Evolutionary conservation across 2,113 vertebrate genomes (phyloP), one percentile per base, ranked within the genome.

Genomic region (Corvus moneduloides): DNA sequence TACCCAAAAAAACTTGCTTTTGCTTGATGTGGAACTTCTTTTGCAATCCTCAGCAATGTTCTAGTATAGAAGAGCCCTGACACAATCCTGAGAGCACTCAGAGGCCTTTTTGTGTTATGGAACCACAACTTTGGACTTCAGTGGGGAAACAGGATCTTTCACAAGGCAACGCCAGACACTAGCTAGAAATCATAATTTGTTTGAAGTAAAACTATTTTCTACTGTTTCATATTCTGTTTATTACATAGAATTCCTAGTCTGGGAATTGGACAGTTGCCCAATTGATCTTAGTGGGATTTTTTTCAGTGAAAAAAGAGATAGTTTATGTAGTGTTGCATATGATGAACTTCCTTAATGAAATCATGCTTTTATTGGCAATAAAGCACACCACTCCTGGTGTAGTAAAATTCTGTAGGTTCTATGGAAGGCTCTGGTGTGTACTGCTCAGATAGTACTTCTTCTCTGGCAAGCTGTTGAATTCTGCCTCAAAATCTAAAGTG

Each of bases 271-370:
- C 33, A 43, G 21, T 76, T 71, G 28, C 44, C 32, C 71, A 93
- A 10, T 54, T 86, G 78, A 51, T 77, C 27, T 88, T 80, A 44
- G 3, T 43, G 44, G 63, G 46, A 87, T 86, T 89, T 87, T 89
- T 24, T 48, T 17, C 66, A 66, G 22, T 63, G 55, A 76, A 83
- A 83, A 56, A 85, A 75, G 90, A 68, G 20, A 48, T 79, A 73
- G 62, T 89, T 95, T 92, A 92, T 89, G 20, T 48, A 90, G 55
- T 19, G 10, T 33, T 94, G 72, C 33, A 33, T 77, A 49, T 85
- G 69, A 92, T 92, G 79, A 94, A 93, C 46, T 17, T 93, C 39
- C 85, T 95, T 84, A 94, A 92, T 94, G 92, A 94, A 90, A 87
- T 67, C 15, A 76, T 69, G 13, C 6, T 93, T 94, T 93, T 86